phyloP scores from a whole-genome alignment of 2,797 vertebrate genomes.

The Pristis pectinata region DNA sequence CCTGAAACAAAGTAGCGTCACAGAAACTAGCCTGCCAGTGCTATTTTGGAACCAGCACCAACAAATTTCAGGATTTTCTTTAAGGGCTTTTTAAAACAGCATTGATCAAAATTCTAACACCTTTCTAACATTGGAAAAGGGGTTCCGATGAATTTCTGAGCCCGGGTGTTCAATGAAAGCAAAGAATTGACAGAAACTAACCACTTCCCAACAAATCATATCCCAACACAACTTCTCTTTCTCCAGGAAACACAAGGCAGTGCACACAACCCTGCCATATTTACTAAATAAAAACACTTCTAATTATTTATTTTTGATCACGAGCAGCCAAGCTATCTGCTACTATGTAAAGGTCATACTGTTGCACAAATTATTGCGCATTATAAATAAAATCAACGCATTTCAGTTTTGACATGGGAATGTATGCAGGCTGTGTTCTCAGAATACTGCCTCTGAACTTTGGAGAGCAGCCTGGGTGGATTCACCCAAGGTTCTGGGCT shows the following conservation, averaged over 20 bases:
- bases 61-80: too few species aligned
- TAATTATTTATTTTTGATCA: constrained; percentile 32
- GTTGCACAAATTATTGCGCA: constrained; percentile 18
- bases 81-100: too few species aligned
- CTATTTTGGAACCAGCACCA: too few species aligned
- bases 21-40: too few species aligned
- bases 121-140: too few species aligned
- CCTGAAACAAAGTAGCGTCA: too few species aligned
- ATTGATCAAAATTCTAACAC: too few species aligned
- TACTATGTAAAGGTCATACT: constrained; percentile 13
- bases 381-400: constrained; percentile 2
- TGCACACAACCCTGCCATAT: constrained; percentile 16
- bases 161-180: neutral
- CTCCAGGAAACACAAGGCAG: constrained; percentile 14
- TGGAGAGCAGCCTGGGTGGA: neutral
- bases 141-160: too few species aligned
- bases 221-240: neutral
- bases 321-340: constrained; percentile 18
- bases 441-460: neutral
- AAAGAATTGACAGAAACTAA: constrained; percentile 6
- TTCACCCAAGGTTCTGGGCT: neutral
- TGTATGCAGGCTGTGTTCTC: neutral
- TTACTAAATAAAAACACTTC: constrained; percentile 9
- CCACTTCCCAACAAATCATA: constrained; percentile 12
- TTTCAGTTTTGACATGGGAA: neutral